A percentile compares a stretch with the other conserved stretches of the same genome.
Evolutionary conservation across 2,113 vertebrate genomes (phyloP).

Genomic region (Nothocercus julius): DNA sequence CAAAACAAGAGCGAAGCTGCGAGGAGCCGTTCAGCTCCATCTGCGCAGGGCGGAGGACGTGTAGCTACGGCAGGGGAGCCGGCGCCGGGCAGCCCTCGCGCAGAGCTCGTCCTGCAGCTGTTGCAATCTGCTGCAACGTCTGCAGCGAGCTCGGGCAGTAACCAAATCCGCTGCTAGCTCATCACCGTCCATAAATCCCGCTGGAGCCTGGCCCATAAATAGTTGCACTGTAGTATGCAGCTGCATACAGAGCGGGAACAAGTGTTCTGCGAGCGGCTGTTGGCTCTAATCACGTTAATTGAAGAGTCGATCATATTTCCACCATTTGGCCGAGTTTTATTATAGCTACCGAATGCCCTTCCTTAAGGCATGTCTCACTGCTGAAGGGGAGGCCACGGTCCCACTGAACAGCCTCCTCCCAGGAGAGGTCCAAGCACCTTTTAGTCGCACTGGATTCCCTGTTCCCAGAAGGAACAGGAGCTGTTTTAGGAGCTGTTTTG

Average conservation of each 20-base stretch:
- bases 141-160: constrained; percentile 42
- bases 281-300: constrained; percentile 50
- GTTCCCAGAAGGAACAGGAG: not conserved
- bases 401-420: not conserved
- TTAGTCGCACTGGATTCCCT: not conserved
- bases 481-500: not conserved
- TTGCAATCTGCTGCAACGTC: constrained; percentile 50
- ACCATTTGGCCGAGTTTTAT: constrained; percentile 71
- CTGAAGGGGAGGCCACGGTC: not conserved
- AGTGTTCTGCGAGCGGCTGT: constrained; percentile 66
- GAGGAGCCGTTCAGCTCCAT: not conserved
- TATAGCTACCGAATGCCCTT: constrained; percentile 45
- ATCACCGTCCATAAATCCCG: constrained; percentile 14
- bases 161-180: constrained; percentile 48
- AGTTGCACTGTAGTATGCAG: constrained; percentile 42
- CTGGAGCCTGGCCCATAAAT: constrained; percentile 74
- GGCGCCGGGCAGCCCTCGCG: not conserved
- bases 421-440: not conserved
- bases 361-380: not conserved
- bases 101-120: constrained; percentile 15
- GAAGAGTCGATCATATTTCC: constrained; percentile 64
- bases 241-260: constrained; percentile 54
- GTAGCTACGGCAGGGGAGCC: not conserved
- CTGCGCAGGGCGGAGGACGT: constrained; percentile 46
- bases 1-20: not conserved